Evolutionary conservation across 2,888 invertebrate genomes (phyloP).

Genomic region (Apamea anceps): DNA sequence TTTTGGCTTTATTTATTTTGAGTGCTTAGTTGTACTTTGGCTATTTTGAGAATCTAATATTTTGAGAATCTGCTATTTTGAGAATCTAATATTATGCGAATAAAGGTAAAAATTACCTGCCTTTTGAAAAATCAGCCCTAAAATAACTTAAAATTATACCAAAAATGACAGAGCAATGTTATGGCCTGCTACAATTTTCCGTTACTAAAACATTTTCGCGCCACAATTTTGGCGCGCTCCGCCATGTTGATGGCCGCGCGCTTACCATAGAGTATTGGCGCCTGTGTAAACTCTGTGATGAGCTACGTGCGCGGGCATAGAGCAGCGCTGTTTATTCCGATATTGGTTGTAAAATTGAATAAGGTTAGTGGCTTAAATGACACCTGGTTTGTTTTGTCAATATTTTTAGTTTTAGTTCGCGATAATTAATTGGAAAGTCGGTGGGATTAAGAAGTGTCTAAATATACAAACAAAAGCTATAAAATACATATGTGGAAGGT

Average conservation of each 20-base stretch:
- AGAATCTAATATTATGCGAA: too few species aligned
- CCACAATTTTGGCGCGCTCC: constrained; percentile 42
- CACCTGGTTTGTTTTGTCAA: constrained; percentile 40
- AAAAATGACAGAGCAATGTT: not conserved
- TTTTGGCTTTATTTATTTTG: too few species aligned
- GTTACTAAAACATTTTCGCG: constrained; percentile 28
- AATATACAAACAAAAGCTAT: not conserved
- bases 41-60: too few species aligned
- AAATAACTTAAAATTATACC: not conserved
- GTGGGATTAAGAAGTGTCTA: not conserved
- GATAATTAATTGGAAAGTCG: constrained; percentile 6
- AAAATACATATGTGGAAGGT: too few species aligned
- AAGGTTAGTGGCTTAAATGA: constrained; percentile 48
- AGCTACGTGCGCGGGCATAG: constrained; percentile 79
- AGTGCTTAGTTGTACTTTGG: too few species aligned
- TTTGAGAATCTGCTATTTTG: too few species aligned
- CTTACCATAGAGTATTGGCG: constrained; percentile 68
- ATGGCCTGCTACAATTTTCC: not conserved
- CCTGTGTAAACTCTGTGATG: constrained; percentile 79
- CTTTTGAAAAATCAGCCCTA: too few species aligned
- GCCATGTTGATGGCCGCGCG: constrained; percentile 59
- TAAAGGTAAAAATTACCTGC: too few species aligned
- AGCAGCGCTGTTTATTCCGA: constrained; percentile 59
- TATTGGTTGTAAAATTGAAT: constrained; percentile 59
- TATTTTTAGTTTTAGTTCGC: constrained; percentile 37